Evolutionary conservation across 1,140 invertebrate species (phyloP).

Genomic region (Drosophila nebulosa): DNA sequence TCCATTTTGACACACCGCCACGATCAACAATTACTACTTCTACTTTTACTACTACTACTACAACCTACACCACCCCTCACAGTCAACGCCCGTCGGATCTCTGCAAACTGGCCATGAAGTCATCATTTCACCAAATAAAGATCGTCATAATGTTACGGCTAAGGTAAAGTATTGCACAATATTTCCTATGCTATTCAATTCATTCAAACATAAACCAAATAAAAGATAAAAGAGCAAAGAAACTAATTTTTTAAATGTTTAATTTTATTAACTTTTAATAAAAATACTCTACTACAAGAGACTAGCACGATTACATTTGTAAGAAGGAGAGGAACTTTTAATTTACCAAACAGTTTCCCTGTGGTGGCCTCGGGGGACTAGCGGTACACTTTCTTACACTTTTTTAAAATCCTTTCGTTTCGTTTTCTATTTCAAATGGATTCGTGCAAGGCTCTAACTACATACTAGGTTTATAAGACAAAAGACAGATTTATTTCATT

Average conservation of each 20-base stretch:
- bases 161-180: conserved; percentile 85
- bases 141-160: conserved; percentile 89
- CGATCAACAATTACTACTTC: not conserved
- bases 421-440: too few relatives aligned
- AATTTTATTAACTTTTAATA: not conserved
- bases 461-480: not conserved
- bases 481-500: conserved; percentile 1
- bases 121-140: conserved; percentile 93
- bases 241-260: not conserved
- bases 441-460: too few relatives aligned
- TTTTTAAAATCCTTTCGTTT: too few relatives aligned
- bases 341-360: too few relatives aligned
- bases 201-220: conserved; percentile 4
- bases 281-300: not conserved
- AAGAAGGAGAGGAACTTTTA: too few relatives aligned
- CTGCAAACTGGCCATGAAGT: conserved; percentile 94
- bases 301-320: too few relatives aligned
- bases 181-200: conserved; percentile 23
- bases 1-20: not conserved
- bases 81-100: conserved; percentile 95
- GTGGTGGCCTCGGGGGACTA: too few relatives aligned
- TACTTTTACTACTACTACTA: conserved; percentile 3
- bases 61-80: conserved; percentile 26
- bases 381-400: too few relatives aligned
- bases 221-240: not conserved